These are phyloP conservation scores for Artemia sp. DNA, from an alignment of 2,888 invertebrate species.

Conservation along the genomic window DNA sequence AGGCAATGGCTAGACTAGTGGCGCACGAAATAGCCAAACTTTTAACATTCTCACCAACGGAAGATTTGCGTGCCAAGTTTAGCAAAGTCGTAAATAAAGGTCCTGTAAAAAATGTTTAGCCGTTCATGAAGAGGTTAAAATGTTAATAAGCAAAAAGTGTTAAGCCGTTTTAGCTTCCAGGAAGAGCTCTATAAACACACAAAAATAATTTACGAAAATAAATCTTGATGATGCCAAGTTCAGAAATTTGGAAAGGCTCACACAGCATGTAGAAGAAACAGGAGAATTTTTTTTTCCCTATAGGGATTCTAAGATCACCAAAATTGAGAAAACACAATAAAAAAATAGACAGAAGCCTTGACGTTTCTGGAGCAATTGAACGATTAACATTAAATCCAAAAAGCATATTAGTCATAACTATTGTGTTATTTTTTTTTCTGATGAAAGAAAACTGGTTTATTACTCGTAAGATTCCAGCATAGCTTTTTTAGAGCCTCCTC, in stretches of 20 bases:
- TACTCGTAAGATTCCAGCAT: too few species aligned
- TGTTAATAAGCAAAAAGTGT: too few species aligned
- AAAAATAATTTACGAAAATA: constrained; percentile 16
- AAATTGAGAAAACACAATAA: constrained; percentile 66
- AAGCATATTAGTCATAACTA: too few species aligned
- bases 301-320: constrained; percentile 79
- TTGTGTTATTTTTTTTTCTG: too few species aligned
- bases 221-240: constrained; percentile 11
- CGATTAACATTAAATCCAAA: constrained; percentile 67
- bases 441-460: too few species aligned
- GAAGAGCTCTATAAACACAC: neutral
- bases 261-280: constrained; percentile 54
- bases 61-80: constrained; percentile 55
- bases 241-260: constrained; percentile 28
- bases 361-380: constrained; percentile 76
- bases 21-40: constrained; percentile 80
- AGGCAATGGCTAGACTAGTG: constrained; percentile 72
- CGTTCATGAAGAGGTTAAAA: constrained; percentile 19
- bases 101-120: constrained; percentile 35
- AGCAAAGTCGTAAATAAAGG: constrained; percentile 65
- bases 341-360: constrained; percentile 63
- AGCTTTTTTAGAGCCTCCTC: too few species aligned
- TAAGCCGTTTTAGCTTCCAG: too few species aligned
- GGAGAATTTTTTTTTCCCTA: constrained; percentile 65
- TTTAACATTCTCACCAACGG: constrained; percentile 25